phyloP scores from a whole-genome alignment of 2,113 vertebrate genomes.

The Oxygymnocypris stewartii region DNA sequence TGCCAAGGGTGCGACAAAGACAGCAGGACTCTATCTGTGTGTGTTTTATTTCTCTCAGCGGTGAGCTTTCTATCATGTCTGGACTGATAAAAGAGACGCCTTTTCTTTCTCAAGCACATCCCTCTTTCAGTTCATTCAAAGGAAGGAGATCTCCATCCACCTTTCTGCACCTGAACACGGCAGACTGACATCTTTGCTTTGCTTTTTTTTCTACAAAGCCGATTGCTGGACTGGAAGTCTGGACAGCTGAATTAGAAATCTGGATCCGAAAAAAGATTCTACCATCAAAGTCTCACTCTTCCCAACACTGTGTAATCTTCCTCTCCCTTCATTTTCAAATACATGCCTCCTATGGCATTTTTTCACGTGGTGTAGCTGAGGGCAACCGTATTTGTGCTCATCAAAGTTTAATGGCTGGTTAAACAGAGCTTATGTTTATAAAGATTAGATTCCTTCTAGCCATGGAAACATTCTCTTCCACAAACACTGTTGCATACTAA shows the following conservation, averaged over 20 bases:
- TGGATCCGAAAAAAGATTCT: background rate
- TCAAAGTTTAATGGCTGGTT: conserved; percentile 54
- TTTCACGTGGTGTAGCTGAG: background rate
- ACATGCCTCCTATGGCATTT: background rate
- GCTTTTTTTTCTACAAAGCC: background rate
- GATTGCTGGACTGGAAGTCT: background rate
- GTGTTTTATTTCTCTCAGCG: conserved; percentile 28
- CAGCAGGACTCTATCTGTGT: background rate
- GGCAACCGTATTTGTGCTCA: conserved; percentile 47
- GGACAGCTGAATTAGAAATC: background rate
- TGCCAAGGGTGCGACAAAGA: conserved; percentile 20
- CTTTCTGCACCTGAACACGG: background rate
- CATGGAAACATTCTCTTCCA: conserved; percentile 34
- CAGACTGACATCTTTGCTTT: background rate
- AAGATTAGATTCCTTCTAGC: conserved; percentile 55
- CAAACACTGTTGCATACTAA: conserved; percentile 25
- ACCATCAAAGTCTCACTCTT: background rate
- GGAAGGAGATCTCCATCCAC: background rate
- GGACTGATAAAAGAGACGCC: conserved; percentile 23
- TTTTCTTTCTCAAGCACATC: conserved; percentile 20
- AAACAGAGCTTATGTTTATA: conserved; percentile 54
- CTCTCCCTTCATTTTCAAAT: conserved; percentile 17
- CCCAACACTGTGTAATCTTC: conserved; percentile 7
- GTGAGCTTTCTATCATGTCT: background rate
- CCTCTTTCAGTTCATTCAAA: conserved; percentile 19